Conservation (phyloP, 2,797 vertebrate genomes). For the Ispidina lecontei region DNA sequence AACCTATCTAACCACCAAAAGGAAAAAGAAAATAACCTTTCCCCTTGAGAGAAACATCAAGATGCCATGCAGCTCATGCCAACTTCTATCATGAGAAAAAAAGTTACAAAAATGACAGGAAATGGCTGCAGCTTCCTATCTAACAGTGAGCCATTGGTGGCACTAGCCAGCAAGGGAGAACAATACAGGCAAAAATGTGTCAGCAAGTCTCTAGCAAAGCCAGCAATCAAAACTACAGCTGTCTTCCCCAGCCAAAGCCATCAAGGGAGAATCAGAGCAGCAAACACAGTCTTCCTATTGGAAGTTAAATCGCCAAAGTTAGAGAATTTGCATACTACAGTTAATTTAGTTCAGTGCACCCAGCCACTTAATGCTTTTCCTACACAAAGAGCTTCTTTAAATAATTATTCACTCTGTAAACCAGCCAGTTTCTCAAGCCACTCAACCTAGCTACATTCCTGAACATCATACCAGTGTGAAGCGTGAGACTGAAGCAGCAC, state of each 20-base stretch:
- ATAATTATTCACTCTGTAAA: conserved; percentile 43
- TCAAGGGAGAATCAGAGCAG: not conserved
- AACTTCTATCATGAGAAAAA: not conserved
- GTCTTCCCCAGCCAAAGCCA: not conserved
- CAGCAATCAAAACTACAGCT: not conserved
- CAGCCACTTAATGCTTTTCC: not conserved
- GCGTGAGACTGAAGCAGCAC: conserved; percentile 42
- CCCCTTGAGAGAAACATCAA: not conserved
- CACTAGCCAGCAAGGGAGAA: not conserved
- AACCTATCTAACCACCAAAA: not conserved
- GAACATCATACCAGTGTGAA: conserved; percentile 17
- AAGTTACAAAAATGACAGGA: not conserved
- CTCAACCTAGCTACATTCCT: not conserved
- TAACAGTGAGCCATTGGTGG: not conserved
- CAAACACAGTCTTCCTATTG: not conserved
- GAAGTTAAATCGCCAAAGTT: not conserved
- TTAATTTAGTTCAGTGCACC: not conserved
- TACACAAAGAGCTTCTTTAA: not conserved
- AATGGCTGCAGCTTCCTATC: not conserved
- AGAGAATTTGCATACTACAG: not conserved
- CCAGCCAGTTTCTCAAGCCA: not conserved
- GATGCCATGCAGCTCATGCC: not conserved
- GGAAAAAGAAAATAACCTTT: not conserved
- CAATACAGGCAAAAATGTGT: accelerated
- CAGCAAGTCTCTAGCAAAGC: not conserved